phyloP scores from a whole-genome alignment of 2,113 vertebrate species.

The Tursiops truncatus region DNA sequence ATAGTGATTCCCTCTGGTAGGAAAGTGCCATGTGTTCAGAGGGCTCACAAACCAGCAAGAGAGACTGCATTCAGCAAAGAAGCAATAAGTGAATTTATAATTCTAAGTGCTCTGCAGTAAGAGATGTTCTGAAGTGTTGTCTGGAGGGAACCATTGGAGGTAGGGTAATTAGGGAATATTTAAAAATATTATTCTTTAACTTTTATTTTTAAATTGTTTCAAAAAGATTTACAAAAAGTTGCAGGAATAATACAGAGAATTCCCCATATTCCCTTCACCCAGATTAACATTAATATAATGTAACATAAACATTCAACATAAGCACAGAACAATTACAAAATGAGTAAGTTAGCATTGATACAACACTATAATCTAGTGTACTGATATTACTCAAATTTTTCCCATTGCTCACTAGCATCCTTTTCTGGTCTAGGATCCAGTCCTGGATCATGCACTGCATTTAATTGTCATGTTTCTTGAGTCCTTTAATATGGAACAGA shows the following conservation, averaged over 20 bases:
- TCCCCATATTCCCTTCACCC: neutral
- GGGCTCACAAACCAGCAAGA: neutral
- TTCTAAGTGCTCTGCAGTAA: neutral
- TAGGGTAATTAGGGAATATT: neutral
- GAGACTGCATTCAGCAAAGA: neutral
- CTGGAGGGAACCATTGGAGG: neutral
- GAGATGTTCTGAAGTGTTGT: neutral
- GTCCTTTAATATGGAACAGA: neutral
- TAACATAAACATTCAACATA: neutral
- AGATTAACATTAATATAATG: neutral
- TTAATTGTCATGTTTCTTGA: neutral
- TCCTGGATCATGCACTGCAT: neutral
- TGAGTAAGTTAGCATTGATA: neutral
- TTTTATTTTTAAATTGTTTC: constrained; percentile 8
- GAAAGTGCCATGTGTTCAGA: neutral
- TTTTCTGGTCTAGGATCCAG: neutral
- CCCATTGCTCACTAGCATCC: no score
- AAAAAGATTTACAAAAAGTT: neutral
- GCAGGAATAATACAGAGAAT: neutral
- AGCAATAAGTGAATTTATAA: neutral
- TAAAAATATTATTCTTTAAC: constrained; percentile 8
- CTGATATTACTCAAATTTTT: neutral
- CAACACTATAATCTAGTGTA: neutral
- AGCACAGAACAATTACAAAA: neutral
- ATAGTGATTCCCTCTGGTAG: neutral